Base-by-base conservation (phyloP, 1,140 invertebrate genomes). In the Drosophila pallidifrons region DNA sequence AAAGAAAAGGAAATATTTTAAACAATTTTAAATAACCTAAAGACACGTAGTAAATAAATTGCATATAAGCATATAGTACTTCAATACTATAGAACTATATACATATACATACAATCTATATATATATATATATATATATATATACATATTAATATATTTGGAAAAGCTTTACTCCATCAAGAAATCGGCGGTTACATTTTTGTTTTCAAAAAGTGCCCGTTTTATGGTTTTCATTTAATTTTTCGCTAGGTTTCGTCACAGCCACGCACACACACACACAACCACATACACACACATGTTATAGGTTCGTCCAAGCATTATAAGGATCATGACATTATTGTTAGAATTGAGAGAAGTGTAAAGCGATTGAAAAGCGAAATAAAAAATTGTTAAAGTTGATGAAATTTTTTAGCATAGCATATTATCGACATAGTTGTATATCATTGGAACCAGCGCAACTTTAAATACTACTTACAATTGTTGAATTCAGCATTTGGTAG, bases 371-470 rank as follows among this genome's bases (percentile, higher is more conserved):
- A 35, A 43, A 54, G 3, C 16, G 3, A 52, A 54, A 28, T 20
- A 43, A 46, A 20, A 81, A 86, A 86, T 86, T 86, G 82, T 86
- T 86, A 86, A 83, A 71, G 85, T 82, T 82, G 76, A 82, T 86
- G 86, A 65, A 86, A 25, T 25, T 25, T 86, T 81, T 67, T 85
- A 83, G 81, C 74, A 54, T 81, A 79, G 67, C 70, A 73, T 55
- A 68, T 64, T 65, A 72, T 59, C 52, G 35, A 67, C 59, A 77
- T 49, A 77, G 57, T 74, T 65, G 76, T 77, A 79, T 57, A 70
- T 59, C 58, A 41, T 41, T 52, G 63, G 47, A 76, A 73, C 69
- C 75, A 81, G 59, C 75, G 71, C 82, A 77, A 79, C 79, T 77
- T 86, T 77, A 87, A 87, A 74, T 68, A 66, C 63, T 16, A 63